Conservation (phyloP, 2,888 invertebrate species). For the Caenorhabditis zanzibari region DNA sequence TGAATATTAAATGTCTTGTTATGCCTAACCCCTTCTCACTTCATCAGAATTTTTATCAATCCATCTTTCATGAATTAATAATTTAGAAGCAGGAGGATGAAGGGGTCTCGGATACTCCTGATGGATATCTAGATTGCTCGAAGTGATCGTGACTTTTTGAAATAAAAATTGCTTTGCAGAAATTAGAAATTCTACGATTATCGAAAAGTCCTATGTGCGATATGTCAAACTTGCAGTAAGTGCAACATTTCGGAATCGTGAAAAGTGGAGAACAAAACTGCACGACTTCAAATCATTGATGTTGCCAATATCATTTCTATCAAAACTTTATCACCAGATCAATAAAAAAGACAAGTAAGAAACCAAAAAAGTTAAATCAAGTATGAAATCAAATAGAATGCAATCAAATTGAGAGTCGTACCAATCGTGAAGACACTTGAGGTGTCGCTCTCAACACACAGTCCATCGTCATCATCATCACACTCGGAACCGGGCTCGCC, state of each 20-base stretch:
- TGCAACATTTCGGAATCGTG: too few relatives aligned
- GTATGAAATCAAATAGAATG: constrained; percentile 1
- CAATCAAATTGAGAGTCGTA: background rate
- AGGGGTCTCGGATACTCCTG: background rate
- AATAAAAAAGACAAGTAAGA: background rate
- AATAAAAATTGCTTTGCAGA: constrained; percentile 20
- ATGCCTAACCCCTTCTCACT: background rate
- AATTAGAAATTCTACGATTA: constrained; percentile 22
- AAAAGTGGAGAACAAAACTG: too few relatives aligned
- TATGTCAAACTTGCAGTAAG: too few relatives aligned
- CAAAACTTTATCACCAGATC: background rate
- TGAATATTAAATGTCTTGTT: constrained; percentile 36
- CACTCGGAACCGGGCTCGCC: background rate
- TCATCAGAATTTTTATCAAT: constrained; percentile 33
- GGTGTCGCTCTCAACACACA: background rate
- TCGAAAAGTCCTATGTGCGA: too few relatives aligned
- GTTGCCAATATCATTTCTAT: too few relatives aligned
- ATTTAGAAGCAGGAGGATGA: background rate
- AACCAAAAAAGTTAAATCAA: background rate
- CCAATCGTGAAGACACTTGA: background rate
- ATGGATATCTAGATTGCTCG: constrained; percentile 8
- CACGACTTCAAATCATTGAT: too few relatives aligned
- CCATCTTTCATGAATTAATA: constrained; percentile 21
- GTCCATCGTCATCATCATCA: constrained; percentile 3
- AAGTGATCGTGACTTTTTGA: constrained; percentile 30